Conservation (phyloP, 2,888 invertebrate genomes). For the Macrosoma leucophasiata region DNA sequence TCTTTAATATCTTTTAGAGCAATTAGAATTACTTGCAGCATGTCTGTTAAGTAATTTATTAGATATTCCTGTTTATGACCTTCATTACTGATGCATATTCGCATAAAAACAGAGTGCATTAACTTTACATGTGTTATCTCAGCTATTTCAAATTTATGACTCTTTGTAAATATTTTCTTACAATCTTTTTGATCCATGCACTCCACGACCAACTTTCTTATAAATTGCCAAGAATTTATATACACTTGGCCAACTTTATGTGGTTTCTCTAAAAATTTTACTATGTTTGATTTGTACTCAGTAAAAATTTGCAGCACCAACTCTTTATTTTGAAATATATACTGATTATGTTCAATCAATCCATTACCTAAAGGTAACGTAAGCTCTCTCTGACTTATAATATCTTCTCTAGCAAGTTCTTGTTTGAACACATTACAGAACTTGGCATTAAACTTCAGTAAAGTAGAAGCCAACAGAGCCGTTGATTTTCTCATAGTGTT, state of each 20-base stretch:
- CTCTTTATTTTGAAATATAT: constrained; percentile 57
- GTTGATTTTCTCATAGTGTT: constrained; percentile 74
- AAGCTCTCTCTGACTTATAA: constrained; percentile 76
- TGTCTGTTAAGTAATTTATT: constrained; percentile 70
- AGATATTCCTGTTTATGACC: constrained; percentile 52
- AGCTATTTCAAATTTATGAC: constrained; percentile 77
- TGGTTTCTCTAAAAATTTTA: constrained; percentile 80
- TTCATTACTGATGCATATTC: constrained; percentile 51
- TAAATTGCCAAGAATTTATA: constrained; percentile 74
- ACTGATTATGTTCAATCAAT: constrained; percentile 52
- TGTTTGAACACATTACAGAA: constrained; percentile 63
- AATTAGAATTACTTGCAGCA: constrained; percentile 69
- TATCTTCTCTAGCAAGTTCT: constrained; percentile 54
- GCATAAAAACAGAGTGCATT: constrained; percentile 71
- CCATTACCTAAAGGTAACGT: constrained; percentile 78
- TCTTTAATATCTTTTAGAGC: constrained; percentile 61
- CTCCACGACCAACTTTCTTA: constrained; percentile 74
- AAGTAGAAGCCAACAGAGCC: constrained; percentile 71
- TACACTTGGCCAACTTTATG: constrained; percentile 81
- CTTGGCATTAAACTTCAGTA: constrained; percentile 72
- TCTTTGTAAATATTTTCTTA: constrained; percentile 72
- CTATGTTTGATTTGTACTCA: constrained; percentile 77
- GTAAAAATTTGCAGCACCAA: constrained; percentile 70
- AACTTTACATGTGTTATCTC: constrained; percentile 76
- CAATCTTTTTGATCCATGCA: constrained; percentile 77